A percentile compares a stretch with the other conserved stretches of the same genome.
phyloP scores from a whole-genome alignment of 2,888 invertebrate species.

The Drosophila setosimentum region DNA sequence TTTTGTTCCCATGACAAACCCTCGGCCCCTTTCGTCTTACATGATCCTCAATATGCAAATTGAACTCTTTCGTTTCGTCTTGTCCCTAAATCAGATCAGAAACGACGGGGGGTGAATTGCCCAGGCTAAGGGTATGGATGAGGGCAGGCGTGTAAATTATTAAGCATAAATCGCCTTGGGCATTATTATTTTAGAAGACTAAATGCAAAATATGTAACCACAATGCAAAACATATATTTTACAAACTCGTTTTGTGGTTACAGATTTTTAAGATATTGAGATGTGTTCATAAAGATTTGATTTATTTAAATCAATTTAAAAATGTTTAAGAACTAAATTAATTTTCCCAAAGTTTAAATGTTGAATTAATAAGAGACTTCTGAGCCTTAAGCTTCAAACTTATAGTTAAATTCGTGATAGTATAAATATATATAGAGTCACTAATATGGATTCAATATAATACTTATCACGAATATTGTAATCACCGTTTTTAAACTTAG shows the following conservation, averaged over 20 bases:
- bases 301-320: constrained; percentile 1
- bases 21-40: constrained; percentile 57
- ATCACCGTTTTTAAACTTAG: background rate
- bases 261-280: background rate
- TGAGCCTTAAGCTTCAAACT: background rate
- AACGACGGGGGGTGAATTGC: constrained; percentile 61
- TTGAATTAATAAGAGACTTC: background rate
- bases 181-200: constrained; percentile 9
- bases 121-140: constrained; percentile 33
- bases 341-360: background rate
- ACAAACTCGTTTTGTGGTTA: background rate
- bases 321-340: background rate
- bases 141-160: constrained; percentile 52
- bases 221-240: constrained; percentile 30
- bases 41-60: constrained; percentile 71
- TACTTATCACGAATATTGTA: background rate
- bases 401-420: background rate
- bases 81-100: constrained; percentile 58
- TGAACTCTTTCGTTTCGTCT: constrained; percentile 28
- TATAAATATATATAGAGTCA: background rate
- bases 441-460: background rate
- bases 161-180: constrained; percentile 55
- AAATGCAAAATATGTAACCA: constrained; percentile 37
- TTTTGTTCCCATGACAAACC: constrained; percentile 79
- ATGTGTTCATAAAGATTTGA: background rate